A percentile compares a stretch with the other conserved stretches of the same genome.
Conservation (phyloP, 1,140 invertebrate genomes). For the Bilobella aurantiaca region DNA sequence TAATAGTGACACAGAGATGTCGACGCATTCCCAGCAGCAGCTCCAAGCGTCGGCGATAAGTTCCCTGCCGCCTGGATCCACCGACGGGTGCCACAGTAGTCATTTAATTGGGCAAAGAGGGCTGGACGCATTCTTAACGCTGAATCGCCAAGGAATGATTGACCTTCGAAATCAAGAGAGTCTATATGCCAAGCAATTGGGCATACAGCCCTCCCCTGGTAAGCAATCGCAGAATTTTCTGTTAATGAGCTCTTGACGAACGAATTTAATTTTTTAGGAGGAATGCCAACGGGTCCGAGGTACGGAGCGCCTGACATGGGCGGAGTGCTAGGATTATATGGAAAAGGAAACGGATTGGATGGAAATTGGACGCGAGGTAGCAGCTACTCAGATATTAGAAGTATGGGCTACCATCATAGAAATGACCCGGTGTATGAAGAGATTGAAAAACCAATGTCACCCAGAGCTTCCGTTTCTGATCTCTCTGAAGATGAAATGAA, state of each 20-base stretch:
- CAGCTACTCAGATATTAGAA: conserved; percentile 34
- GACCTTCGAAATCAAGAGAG: conserved; percentile 29
- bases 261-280: conserved; percentile 12
- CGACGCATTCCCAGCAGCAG: conserved; percentile 33
- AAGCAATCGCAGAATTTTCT: background rate
- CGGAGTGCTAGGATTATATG: conserved; percentile 28
- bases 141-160: conserved; percentile 29
- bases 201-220: conserved; percentile 33
- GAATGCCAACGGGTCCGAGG: conserved; percentile 12
- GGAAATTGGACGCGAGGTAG: conserved; percentile 34
- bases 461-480: conserved; percentile 32
- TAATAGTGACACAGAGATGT: conserved; percentile 34
- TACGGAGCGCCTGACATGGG: conserved; percentile 19
- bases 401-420: conserved; percentile 20
- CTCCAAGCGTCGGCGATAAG: conserved; percentile 10
- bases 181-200: conserved; percentile 33
- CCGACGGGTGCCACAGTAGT: conserved; percentile 32
- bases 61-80: background rate
- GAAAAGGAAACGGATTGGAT: conserved; percentile 22
- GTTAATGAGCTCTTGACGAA: background rate
- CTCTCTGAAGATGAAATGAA: conserved; percentile 33
- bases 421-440: conserved; percentile 33
- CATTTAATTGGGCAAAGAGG: conserved; percentile 26
- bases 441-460: conserved; percentile 33
- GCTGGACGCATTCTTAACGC: conserved; percentile 23